Conservation (phyloP, 2,797 vertebrate genomes). For the Hyperoplus immaculatus region DNA sequence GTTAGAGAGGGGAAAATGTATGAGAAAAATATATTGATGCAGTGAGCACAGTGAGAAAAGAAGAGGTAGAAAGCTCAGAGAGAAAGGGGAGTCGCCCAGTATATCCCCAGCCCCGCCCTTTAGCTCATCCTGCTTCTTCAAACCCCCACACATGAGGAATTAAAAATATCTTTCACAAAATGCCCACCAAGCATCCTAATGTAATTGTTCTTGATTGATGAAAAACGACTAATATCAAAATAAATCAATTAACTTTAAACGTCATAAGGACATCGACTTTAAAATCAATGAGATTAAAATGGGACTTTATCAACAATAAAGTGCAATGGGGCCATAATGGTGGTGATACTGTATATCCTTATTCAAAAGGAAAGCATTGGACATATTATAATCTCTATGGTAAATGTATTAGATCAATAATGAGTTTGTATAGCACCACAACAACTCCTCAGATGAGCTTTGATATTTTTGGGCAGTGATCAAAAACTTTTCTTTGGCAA, state of each 20-base stretch:
- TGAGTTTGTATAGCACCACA: constrained; percentile 6
- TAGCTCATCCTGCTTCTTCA: constrained; percentile 43
- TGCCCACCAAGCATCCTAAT: neutral
- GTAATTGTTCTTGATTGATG: constrained; percentile 1
- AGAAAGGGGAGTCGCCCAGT: constrained; percentile 28
- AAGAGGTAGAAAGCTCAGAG: neutral
- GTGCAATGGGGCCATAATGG: neutral
- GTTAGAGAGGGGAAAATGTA: neutral
- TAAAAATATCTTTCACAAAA: neutral
- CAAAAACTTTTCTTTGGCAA: constrained; percentile 29
- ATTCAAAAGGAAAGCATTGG: neutral
- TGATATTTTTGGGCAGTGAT: constrained; percentile 1
- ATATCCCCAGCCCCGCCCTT: constrained; percentile 53
- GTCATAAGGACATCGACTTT: neutral
- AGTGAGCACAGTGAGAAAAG: constrained; percentile 3
- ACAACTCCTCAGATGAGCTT: constrained; percentile 12
- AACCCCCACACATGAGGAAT: neutral
- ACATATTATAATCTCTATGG: neutral
- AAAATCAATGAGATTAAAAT: neutral
- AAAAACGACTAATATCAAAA: neutral
- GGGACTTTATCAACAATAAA: neutral
- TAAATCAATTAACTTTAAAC: neutral
- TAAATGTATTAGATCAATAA: constrained; percentile 13
- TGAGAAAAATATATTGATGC: constrained; percentile 1
- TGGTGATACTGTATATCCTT: neutral